These are phyloP conservation scores for Harpegnathos saltator DNA, from an alignment of 1,140 invertebrate genomes.

Conservation along the genomic window DNA sequence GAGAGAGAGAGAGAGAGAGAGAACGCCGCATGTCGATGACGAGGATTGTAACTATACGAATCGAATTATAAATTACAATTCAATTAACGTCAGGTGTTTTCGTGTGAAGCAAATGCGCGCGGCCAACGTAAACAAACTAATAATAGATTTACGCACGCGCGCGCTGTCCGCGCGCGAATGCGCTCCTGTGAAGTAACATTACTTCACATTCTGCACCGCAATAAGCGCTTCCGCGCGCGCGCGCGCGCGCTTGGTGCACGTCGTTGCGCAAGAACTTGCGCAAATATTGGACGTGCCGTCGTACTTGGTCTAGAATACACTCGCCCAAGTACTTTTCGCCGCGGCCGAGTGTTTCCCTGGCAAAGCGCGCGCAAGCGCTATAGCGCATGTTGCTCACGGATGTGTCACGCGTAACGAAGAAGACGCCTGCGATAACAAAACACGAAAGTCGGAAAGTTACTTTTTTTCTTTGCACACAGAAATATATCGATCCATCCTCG, in stretches of 20 bases:
- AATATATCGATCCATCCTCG: no score
- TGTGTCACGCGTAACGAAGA: not conserved
- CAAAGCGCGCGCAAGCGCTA: not conserved
- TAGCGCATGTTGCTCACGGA: no score
- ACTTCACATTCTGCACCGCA: not conserved
- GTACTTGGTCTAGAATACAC: conserved; percentile 3
- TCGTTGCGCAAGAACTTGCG: conserved; percentile 44
- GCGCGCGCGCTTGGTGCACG: not conserved
- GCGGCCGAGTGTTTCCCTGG: not conserved
- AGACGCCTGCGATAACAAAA: no score
- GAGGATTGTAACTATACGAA: no score
- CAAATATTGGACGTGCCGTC: conserved; percentile 36
- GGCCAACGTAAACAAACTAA: conserved; percentile 9
- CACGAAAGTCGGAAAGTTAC: not conserved
- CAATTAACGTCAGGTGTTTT: not conserved
- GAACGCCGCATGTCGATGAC: not conserved
- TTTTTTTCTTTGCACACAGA: no score
- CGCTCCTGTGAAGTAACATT: not conserved
- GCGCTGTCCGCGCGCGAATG: not conserved
- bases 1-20: no score
- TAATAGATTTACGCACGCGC: not conserved
- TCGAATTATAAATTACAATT: no score
- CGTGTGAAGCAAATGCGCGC: not conserved
- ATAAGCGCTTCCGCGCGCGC: not conserved
- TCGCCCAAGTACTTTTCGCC: conserved; percentile 18